Evolutionary conservation across 2,797 vertebrate species (phyloP).

Genomic region (Bufotes viridis): DNA sequence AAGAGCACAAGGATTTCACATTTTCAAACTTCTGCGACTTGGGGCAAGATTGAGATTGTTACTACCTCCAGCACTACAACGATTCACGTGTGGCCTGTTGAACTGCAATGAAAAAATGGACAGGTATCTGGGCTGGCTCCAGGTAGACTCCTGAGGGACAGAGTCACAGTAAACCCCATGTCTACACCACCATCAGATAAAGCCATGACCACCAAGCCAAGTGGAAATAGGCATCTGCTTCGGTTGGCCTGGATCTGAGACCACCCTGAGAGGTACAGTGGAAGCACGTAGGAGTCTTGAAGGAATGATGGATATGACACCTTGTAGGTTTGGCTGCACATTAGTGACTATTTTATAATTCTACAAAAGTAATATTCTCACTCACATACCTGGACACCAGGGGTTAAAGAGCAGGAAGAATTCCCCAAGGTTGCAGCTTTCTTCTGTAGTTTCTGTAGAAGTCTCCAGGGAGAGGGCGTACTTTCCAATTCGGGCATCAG

Average conservation of each 20-base stretch:
- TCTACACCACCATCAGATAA: background rate
- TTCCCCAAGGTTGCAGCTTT: conserved; percentile 68
- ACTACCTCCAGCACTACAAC: background rate
- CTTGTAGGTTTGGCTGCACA: background rate
- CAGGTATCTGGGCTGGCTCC: background rate
- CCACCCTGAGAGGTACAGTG: background rate
- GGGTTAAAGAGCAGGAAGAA: conserved; percentile 76
- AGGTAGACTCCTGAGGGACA: background rate
- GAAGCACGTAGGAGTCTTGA: background rate
- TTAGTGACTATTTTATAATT: background rate
- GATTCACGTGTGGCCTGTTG: background rate
- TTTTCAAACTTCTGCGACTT: background rate
- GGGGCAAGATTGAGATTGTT: background rate
- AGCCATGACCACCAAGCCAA: too few species aligned
- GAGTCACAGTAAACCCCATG: background rate
- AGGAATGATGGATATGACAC: background rate
- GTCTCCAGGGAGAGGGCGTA: conserved; percentile 72
- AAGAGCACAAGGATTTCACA: background rate
- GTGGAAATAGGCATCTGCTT: too few species aligned
- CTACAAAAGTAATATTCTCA: background rate
- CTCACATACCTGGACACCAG: conserved; percentile 77
- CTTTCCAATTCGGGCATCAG: conserved; percentile 68
- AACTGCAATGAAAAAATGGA: background rate
- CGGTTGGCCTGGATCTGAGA: too few species aligned
- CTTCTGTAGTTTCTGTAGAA: conserved; percentile 67